phyloP scores from a whole-genome alignment of 1,140 invertebrate species.

The Orchestia grillus region DNA sequence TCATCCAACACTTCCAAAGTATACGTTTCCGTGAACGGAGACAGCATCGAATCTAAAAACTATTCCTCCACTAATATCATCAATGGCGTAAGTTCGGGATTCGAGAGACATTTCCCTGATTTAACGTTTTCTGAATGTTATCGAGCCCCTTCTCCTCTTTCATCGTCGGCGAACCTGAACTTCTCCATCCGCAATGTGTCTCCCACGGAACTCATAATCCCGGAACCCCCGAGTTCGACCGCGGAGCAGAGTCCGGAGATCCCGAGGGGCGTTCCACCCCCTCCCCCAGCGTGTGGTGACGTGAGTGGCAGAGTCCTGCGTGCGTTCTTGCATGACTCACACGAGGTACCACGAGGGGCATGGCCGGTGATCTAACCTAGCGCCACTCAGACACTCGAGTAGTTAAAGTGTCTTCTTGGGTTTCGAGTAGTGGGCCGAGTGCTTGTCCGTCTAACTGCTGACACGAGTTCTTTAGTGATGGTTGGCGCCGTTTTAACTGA shows the following conservation, averaged over 20 bases:
- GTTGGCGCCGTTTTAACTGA: too few species aligned
- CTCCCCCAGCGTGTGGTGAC: constrained; percentile 15
- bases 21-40: background rate
- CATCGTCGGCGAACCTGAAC: constrained; percentile 2
- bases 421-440: too few species aligned
- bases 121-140: background rate
- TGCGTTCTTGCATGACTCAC: background rate
- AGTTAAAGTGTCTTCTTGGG: too few species aligned
- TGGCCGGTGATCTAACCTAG: too few species aligned
- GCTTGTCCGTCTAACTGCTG: too few species aligned
- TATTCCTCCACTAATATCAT: background rate
- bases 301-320: background rate
- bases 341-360: background rate
- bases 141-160: background rate
- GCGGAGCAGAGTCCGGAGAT: background rate
- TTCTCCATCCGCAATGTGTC: constrained; percentile 11
- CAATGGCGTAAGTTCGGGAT: background rate
- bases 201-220: constrained; percentile 20
- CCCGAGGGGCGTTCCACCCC: constrained; percentile 14
- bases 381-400: too few species aligned
- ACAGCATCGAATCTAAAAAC: background rate
- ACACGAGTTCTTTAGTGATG: too few species aligned
- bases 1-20: constrained; percentile 21
- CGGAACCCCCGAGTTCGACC: constrained; percentile 19
- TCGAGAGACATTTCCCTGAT: background rate